Evolutionary conservation across 2,797 vertebrate species (phyloP), one percentile per base, ranked within the genome.

Genomic region (Uromys caudimaculatus): DNA sequence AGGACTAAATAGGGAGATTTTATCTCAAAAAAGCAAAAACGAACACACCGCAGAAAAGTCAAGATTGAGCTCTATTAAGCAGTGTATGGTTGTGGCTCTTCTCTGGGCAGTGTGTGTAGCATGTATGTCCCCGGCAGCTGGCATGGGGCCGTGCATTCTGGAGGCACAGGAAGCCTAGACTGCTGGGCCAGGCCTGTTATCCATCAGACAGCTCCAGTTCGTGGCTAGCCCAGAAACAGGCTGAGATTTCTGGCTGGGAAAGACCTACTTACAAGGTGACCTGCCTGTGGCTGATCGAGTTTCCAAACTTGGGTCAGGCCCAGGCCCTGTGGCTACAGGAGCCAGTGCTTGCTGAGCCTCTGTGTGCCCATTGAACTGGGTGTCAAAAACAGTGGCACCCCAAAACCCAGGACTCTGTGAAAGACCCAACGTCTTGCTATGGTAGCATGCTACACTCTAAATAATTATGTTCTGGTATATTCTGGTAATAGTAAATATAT

Each of bases 191-290:
- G 32, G 27, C 35, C 29, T 11, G 1, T 24, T 75, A 76, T 60
- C 27, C 7, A 29, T 0, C 3, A 56, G 54, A 19, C 1, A 0
- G 60, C 89, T 95, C 50, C 9, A 90, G 89, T 91, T 96, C 67
- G 86, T 64, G 69, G 93, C 21, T 1, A 78, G 69, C 54, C 23
- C 47, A 64, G 84, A 1, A 7, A 0, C n/a, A 0, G 0, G 79
- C 96, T 44, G 94, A 97, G 96, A 95, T 96, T 97, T 87, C 94
- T 91, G 94, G 90, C 90, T 3, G 7, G 77, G 77, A 75, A 92
- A 77, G 56, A 71, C 90, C 90, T 69, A 58, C 88, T 83, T 73
- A 90, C 10, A 41, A 41, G 38, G 7, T 17, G 3, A 81, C 41
- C 3, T 21, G 73, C 58, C 76, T 0, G 0, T 6, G 17, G 38